Percentiles rank a stretch among this genome's conserved stretches.
phyloP scores from a whole-genome alignment of 2,888 invertebrate species.

The Lapara coniferarum region DNA sequence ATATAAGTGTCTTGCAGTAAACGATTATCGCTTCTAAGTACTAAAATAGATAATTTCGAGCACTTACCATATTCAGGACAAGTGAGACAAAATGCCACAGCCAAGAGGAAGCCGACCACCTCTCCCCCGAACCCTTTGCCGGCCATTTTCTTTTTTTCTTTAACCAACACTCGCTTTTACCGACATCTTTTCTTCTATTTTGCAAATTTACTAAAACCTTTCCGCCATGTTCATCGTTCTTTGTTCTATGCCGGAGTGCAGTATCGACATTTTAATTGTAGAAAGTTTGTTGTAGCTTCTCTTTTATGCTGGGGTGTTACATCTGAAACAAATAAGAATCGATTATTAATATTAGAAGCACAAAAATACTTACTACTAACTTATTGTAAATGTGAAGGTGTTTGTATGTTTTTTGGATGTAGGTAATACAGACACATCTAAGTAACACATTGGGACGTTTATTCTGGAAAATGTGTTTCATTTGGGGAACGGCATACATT shows the following conservation, averaged over 20 bases:
- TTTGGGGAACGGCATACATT: too few species aligned
- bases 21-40: too few species aligned
- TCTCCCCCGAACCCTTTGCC: constrained; percentile 71
- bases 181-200: constrained; percentile 72
- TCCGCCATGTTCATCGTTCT: constrained; percentile 60
- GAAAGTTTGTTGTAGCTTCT: constrained; percentile 39
- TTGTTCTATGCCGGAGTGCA: constrained; percentile 51
- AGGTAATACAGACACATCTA: too few species aligned
- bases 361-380: background rate
- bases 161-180: constrained; percentile 76
- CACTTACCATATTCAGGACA: constrained; percentile 79
- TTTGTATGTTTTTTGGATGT: too few species aligned
- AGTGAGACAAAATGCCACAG: constrained; percentile 75
- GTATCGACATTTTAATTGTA: constrained; percentile 57
- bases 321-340: constrained; percentile 59
- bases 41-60: constrained; percentile 14
- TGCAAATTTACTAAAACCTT: constrained; percentile 62
- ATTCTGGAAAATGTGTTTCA: too few species aligned
- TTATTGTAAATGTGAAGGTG: too few species aligned
- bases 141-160: constrained; percentile 75
- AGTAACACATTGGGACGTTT: too few species aligned
- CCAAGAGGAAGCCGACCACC: constrained; percentile 76
- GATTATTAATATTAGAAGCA: background rate
- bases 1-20: background rate
- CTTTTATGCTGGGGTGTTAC: constrained; percentile 45